A percentile compares a stretch with the other conserved stretches of the same genome.
These are phyloP conservation scores for Ascidia mentula DNA, from an alignment of 23 tunicate genomes.

Conservation along the genomic window DNA sequence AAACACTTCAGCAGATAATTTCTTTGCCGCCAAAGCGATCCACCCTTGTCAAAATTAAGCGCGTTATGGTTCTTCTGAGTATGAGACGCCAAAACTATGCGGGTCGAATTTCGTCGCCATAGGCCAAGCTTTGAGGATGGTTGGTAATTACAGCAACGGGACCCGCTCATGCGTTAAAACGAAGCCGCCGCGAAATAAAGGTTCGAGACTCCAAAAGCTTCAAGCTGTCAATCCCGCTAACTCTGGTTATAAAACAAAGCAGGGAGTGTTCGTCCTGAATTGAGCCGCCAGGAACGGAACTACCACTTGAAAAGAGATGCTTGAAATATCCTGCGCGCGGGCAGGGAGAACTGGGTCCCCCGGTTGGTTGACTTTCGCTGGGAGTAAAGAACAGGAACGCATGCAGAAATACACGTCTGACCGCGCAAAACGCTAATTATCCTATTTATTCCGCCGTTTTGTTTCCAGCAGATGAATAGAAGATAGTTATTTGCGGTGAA, in stretches of 20 bases:
- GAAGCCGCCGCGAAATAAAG: slow-evolving; percentile 2
- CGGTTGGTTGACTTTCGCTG: neutral
- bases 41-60: too few species aligned
- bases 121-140: neutral
- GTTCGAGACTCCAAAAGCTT: neutral
- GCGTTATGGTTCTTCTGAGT: too few species aligned
- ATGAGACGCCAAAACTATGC: too few species aligned
- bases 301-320: slow-evolving; percentile 9
- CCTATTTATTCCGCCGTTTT: neutral
- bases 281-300: neutral
- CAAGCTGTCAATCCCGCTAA: slow-evolving; percentile 8
- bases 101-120: neutral
- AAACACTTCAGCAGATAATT: too few species aligned
- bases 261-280: slow-evolving; percentile 7
- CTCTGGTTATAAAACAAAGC: neutral
- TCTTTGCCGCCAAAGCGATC: too few species aligned
- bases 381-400: too few species aligned
- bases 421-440: slow-evolving; percentile 1
- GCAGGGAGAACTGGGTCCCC: neutral
- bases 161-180: neutral
- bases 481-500: neutral
- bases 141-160: neutral
- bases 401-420: neutral
- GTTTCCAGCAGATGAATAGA: neutral
- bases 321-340: slow-evolving; percentile 9